Conservation (phyloP, 2,113 vertebrate species). For the Blennius ocellaris region DNA sequence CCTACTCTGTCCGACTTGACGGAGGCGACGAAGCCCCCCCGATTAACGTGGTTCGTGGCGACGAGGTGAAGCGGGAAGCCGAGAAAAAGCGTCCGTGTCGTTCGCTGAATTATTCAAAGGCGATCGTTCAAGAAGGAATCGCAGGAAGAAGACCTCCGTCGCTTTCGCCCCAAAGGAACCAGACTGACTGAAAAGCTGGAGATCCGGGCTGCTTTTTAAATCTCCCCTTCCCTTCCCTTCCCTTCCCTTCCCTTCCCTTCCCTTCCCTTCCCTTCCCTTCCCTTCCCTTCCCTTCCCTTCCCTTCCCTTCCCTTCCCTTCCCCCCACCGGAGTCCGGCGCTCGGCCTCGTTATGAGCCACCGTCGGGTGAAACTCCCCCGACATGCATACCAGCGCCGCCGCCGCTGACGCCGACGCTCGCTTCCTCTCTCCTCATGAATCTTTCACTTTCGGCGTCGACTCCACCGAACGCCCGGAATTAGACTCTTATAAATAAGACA, state of each 20-base stretch:
- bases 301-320: too few species aligned
- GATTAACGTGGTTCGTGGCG: too few species aligned
- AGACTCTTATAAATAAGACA: constrained; percentile 54
- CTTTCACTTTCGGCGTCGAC: constrained; percentile 25
- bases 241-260: too few species aligned
- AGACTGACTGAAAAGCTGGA: constrained; percentile 15
- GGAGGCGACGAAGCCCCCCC: too few species aligned
- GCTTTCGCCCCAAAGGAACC: neutral
- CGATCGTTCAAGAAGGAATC: constrained; percentile 24
- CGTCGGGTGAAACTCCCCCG: neutral
- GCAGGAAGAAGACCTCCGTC: constrained; percentile 20
- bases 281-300: too few species aligned
- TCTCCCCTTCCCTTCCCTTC: too few species aligned
- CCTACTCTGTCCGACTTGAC: neutral
- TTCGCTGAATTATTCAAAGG: constrained; percentile 74
- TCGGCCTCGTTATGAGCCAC: constrained; percentile 1
- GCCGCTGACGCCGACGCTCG: constrained; percentile 23
- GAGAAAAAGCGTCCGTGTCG: too few species aligned
- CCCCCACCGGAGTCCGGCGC: neutral
- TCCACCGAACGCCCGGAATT: neutral
- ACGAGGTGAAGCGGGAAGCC: too few species aligned
- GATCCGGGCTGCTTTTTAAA: neutral
- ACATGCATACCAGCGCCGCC: neutral
- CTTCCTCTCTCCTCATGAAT: constrained; percentile 37
- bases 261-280: too few species aligned